Conservation (phyloP, 64 coral and sea anemone species). For the Platygyra sinensis region DNA sequence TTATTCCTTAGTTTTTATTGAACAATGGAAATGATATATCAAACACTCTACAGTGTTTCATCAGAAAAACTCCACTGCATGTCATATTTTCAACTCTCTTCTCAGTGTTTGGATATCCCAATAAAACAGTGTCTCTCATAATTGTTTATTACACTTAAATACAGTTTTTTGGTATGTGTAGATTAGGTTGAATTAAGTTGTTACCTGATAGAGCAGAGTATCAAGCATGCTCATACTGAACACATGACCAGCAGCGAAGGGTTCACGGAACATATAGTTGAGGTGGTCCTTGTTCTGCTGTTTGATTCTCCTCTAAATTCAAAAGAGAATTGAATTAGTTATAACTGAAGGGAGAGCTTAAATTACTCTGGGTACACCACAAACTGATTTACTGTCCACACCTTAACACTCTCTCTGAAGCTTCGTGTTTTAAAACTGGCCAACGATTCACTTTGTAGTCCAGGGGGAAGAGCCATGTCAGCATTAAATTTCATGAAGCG, state of each 20-base stretch:
- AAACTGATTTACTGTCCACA: background rate
- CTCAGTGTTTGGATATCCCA: too few relatives aligned
- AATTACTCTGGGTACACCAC: too few relatives aligned
- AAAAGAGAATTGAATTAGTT: background rate
- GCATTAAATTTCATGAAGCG: conserved; percentile 98
- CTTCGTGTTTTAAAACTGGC: conserved; percentile 46
- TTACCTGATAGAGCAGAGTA: conserved; percentile 93
- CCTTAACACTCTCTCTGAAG: conserved; percentile 83
- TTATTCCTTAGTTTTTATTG: too few relatives aligned
- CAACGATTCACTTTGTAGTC: conserved; percentile 55
- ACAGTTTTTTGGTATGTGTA: background rate
- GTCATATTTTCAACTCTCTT: too few relatives aligned
- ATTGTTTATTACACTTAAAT: too few relatives aligned
- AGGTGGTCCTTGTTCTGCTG: conserved; percentile 91
- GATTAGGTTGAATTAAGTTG: background rate
- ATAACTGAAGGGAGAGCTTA: background rate
- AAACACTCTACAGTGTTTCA: too few relatives aligned
- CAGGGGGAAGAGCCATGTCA: conserved; percentile 22
- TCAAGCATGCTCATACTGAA: conserved; percentile 99
- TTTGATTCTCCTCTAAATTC: conserved; percentile 58
- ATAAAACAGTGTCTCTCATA: too few relatives aligned
- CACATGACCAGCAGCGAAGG: conserved; percentile 90
- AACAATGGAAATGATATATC: too few relatives aligned
- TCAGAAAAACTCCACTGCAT: too few relatives aligned
- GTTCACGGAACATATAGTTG: conserved; percentile 98